A percentile compares a stretch with the other conserved stretches of the same genome.
Evolutionary conservation across 2,113 vertebrate species (phyloP).

Genomic region (Dendropsophus ebraccatus): DNA sequence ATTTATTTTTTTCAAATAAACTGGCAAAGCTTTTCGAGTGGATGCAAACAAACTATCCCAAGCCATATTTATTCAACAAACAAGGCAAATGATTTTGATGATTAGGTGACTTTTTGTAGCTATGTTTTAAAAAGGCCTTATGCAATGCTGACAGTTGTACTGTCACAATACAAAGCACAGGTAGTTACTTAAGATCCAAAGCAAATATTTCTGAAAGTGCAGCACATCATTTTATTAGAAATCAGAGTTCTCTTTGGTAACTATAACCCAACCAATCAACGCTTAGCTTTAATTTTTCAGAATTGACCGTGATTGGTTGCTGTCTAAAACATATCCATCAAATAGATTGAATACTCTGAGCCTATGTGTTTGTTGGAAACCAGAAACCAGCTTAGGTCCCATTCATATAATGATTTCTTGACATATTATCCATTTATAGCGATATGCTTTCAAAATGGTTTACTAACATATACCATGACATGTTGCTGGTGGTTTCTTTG

Average conservation of each 20-base stretch:
- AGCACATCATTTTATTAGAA: not conserved
- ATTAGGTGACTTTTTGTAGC: not conserved
- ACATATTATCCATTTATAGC: too few relatives aligned
- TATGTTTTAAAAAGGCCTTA: not conserved
- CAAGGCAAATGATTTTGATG: conserved; percentile 20
- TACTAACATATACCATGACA: too few relatives aligned
- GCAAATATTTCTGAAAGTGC: not conserved
- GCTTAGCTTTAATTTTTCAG: too few relatives aligned
- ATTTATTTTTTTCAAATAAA: conserved; percentile 6
- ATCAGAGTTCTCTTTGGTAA: not conserved
- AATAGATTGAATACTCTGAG: too few relatives aligned
- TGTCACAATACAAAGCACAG: not conserved
- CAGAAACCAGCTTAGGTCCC: not conserved
- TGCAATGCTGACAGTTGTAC: not conserved
- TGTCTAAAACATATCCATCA: too few relatives aligned
- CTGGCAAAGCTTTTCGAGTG: conserved; percentile 10
- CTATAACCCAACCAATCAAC: too few relatives aligned
- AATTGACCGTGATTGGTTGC: too few relatives aligned
- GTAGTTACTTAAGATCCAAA: not conserved
- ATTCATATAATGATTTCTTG: too few relatives aligned
- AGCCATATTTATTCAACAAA: conserved; percentile 22
- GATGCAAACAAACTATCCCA: conserved; percentile 34
- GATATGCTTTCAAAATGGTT: too few relatives aligned
- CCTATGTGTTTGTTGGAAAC: not conserved
- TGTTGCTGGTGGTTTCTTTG: too few relatives aligned